Base-by-base conservation (phyloP, 2,888 invertebrate species). In the Cosmopolites sordidus region DNA sequence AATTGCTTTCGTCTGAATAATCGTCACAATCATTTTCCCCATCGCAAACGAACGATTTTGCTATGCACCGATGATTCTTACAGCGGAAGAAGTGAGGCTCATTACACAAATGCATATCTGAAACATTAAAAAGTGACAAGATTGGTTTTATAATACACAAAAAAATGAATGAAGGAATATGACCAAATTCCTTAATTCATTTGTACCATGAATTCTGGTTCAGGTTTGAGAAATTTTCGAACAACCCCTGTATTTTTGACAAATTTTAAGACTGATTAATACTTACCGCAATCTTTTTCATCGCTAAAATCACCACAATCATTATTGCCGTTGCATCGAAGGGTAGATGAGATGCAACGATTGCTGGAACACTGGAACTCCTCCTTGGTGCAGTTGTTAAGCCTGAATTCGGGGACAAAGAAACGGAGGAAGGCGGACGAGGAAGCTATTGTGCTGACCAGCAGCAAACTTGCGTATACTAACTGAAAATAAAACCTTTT, bases 1-100 rank as follows among this genome's bases (percentile, higher is more conserved):
- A 75, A 48, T 73, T 60, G 14, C 59, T 51, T 62, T 76, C 76
- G 66, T 76, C 76, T 2, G 73, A 72, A 59, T 60, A 70, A 65
- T 76, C 75, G 2, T 66, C 68, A 58, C 76, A 76, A 63, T 76
- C 74, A 53, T 73, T 67, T 53, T 71, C 69, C 2, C 60, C 64
- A 64, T 76, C 73, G 58, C 76, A 76, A 2, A 69, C 60, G 50
- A 74, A 73, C 1, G 64, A 54, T 15, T 65, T 58, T 42, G 67
- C 64, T 16, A 75, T 67, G 56, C 76, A 76, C 41, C 66, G 60
- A 0, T 62, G 51, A 59, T 73, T 73, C 38, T 65, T 60, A 52
- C 75, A 75, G 48, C 64, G 64, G 60, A 72, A 74, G 54, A 63
- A 73, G 18, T 59, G 51, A 2, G 72, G 69, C 47, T 61, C 61